These are phyloP conservation scores for Tiliqua scincoides DNA, from an alignment of 2,113 vertebrate species.

Conservation along the genomic window DNA sequence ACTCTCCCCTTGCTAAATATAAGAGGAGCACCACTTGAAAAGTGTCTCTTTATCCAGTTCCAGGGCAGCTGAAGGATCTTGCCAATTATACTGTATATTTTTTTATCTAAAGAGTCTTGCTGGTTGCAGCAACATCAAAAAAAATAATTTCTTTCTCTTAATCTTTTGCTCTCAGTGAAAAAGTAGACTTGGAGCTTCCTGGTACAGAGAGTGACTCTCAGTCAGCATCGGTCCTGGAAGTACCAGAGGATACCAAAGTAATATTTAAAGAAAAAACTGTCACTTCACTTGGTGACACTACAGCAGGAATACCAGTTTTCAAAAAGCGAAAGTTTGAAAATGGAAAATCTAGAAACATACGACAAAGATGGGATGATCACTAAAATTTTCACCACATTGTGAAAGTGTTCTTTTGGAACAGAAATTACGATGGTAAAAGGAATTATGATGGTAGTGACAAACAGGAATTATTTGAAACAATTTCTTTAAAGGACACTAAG, in stretches of 20 bases:
- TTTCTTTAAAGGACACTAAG: constrained; percentile 64
- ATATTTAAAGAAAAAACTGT: constrained; percentile 94
- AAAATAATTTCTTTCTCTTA: constrained; percentile 8
- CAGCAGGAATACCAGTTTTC: constrained; percentile 81
- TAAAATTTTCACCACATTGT: constrained; percentile 64
- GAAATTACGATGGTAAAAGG: constrained; percentile 19
- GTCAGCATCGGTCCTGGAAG: constrained; percentile 55
- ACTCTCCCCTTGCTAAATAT: no score
- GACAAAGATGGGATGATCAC: constrained; percentile 87
- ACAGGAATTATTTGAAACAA: constrained; percentile 60
- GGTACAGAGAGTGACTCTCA: constrained; percentile 67
- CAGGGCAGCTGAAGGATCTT: no score
- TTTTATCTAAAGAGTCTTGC: neutral
- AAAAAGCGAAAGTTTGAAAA: constrained; percentile 92
- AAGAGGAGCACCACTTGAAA: no score
- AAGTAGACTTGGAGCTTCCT: constrained; percentile 91
- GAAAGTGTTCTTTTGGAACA: constrained; percentile 24
- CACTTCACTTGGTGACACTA: constrained; percentile 86
- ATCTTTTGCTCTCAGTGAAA: constrained; percentile 75
- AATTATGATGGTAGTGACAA: neutral
- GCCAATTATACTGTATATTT: no score
- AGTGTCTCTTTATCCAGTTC: no score
- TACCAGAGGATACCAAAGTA: constrained; percentile 77
- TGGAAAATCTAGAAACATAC: constrained; percentile 89
- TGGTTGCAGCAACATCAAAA: neutral